A percentile compares a stretch with the other conserved stretches of the same genome.
phyloP scores from a whole-genome alignment of 2,888 invertebrate species.

The Dynastes hyllus region DNA sequence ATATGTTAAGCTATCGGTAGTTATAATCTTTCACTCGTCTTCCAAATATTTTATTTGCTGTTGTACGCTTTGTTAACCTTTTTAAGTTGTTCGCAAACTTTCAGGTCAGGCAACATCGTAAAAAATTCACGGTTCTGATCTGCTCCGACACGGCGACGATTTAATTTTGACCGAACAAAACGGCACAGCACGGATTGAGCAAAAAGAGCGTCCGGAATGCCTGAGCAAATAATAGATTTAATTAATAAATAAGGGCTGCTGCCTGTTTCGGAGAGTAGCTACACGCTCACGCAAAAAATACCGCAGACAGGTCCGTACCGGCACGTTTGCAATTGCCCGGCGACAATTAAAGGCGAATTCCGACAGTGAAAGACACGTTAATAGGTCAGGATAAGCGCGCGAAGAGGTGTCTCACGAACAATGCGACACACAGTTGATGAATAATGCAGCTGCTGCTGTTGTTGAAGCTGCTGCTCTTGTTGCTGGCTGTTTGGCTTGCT shows the following conservation, averaged over 20 bases:
- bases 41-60: constrained; percentile 37
- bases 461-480: constrained; percentile 15
- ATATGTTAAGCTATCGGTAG: background rate
- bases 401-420: constrained; percentile 50
- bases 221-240: constrained; percentile 51
- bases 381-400: constrained; percentile 49
- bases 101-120: constrained; percentile 39
- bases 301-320: constrained; percentile 48
- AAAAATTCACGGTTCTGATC: constrained; percentile 47
- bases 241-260: constrained; percentile 52
- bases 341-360: constrained; percentile 53
- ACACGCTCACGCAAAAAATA: constrained; percentile 49
- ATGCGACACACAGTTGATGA: constrained; percentile 57
- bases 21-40: constrained; percentile 13
- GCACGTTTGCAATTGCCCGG: constrained; percentile 49
- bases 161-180: constrained; percentile 45
- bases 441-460: constrained; percentile 58
- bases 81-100: constrained; percentile 45
- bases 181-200: constrained; percentile 40
- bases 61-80: constrained; percentile 43
- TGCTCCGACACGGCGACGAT: constrained; percentile 45
- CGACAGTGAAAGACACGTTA: constrained; percentile 53
- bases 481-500: constrained; percentile 30
- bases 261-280: constrained; percentile 47
- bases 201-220: constrained; percentile 49